Conservation (phyloP, 2,113 vertebrate species). For the Corythaixoides concolor region DNA sequence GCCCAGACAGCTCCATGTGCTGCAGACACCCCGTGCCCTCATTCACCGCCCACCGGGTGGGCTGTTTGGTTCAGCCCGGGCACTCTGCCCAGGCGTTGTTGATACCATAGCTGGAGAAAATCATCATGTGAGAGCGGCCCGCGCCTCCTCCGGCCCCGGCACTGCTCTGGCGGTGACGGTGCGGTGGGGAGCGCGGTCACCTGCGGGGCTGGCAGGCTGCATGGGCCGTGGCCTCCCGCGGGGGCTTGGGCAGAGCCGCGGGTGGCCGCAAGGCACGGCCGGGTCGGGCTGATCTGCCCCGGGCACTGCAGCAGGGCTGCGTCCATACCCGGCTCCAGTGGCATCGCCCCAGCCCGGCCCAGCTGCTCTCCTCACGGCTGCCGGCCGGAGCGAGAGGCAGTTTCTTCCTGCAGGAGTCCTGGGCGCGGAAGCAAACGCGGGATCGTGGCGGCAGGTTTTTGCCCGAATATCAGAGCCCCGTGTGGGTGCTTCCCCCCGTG, state of each 20-base stretch:
- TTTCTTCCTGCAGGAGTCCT: background rate
- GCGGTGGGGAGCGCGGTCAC: too few relatives aligned
- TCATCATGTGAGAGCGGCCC: constrained; percentile 53
- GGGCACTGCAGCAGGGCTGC: background rate
- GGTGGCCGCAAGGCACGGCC: background rate
- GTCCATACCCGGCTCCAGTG: background rate
- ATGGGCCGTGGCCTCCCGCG: too few relatives aligned
- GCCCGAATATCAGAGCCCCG: background rate
- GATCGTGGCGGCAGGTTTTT: background rate
- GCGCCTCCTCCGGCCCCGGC: constrained; percentile 5
- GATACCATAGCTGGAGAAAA: constrained; percentile 57
- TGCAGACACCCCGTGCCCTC: background rate
- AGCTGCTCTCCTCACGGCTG: background rate
- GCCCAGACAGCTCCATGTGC: background rate
- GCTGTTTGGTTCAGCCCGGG: background rate
- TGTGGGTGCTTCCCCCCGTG: background rate
- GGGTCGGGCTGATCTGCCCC: too few relatives aligned
- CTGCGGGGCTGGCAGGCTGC: background rate
- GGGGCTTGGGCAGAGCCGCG: too few relatives aligned
- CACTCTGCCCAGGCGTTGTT: constrained; percentile 42
- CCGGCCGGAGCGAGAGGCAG: too few relatives aligned
- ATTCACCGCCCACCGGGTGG: background rate
- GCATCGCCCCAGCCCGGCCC: background rate
- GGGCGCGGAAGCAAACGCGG: too few relatives aligned
- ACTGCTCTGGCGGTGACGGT: too few relatives aligned